Conservation (phyloP, 53 echinoderm and acorn worm genomes). For the Apostichopus leukothele region DNA sequence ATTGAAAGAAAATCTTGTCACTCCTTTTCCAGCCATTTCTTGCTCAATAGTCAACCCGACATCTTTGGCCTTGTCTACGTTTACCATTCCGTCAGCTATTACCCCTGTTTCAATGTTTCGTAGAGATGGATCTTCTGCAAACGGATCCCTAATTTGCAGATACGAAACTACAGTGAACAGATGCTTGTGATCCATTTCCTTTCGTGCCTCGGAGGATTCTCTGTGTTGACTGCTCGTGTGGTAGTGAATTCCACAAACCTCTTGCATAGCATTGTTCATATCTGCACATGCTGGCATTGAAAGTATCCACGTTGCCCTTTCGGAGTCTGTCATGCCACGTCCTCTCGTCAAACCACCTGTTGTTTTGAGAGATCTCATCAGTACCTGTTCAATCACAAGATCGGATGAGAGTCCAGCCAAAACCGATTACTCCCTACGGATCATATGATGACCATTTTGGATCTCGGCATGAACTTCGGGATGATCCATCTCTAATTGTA, state of each 20-base stretch:
- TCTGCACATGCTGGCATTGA: constrained; percentile 44
- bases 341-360: constrained; percentile 52
- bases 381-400: constrained; percentile 43
- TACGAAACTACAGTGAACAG: constrained; percentile 15
- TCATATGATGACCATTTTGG: constrained; percentile 25
- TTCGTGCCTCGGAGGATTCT: constrained; percentile 29
- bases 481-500: constrained; percentile 24
- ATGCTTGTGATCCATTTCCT: constrained; percentile 25
- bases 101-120: constrained; percentile 45
- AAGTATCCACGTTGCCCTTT: constrained; percentile 38
- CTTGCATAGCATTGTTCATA: constrained; percentile 40
- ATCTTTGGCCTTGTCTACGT: constrained; percentile 33
- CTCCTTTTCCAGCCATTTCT: constrained; percentile 31
- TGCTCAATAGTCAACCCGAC: constrained; percentile 22
- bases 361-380: constrained; percentile 48
- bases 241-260: constrained; percentile 14
- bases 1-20: neutral
- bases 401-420: constrained; percentile 52
- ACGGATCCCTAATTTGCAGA: constrained; percentile 45
- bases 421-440: constrained; percentile 40
- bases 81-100: constrained; percentile 24
- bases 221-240: constrained; percentile 44
- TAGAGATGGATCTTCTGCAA: constrained; percentile 36
- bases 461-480: neutral
- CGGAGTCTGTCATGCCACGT: constrained; percentile 48